Evolutionary conservation across 2,113 vertebrate species (phyloP).

Genomic region (Sprattus sprattus): DNA sequence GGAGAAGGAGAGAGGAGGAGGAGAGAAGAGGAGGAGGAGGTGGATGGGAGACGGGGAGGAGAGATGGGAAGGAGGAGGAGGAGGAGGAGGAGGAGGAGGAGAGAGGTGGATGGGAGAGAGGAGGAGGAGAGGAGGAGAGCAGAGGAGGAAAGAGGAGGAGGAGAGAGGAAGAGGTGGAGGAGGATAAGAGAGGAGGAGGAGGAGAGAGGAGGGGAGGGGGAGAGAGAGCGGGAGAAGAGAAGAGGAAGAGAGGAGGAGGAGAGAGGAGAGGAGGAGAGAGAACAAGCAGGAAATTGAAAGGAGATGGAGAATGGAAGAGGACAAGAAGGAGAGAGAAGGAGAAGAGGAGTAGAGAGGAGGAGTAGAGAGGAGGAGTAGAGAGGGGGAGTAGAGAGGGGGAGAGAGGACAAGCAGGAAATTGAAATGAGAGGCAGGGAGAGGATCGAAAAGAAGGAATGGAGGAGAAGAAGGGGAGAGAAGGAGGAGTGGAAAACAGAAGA

Average conservation of each 20-base stretch:
- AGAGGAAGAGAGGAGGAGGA: constrained; percentile 31
- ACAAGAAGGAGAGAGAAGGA: too few species aligned
- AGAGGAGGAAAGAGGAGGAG: background rate
- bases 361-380: too few species aligned
- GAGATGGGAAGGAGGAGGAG: background rate
- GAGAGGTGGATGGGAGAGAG: background rate
- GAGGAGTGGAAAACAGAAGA: too few species aligned
- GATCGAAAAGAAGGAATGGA: too few species aligned
- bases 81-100: background rate
- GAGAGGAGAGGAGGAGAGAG: background rate
- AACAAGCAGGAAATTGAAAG: too few species aligned
- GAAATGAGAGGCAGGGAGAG: too few species aligned
- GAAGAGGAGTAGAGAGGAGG: too few species aligned
- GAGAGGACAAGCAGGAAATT: too few species aligned
- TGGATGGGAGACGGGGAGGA: constrained; percentile 43
- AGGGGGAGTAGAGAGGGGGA: too few species aligned
- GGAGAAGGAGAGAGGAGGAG: background rate
- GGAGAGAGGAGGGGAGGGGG: background rate
- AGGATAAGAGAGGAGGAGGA: background rate
- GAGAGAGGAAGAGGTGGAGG: background rate
- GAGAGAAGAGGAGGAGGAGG: background rate
- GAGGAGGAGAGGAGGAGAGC: background rate
- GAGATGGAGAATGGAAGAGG: too few species aligned
- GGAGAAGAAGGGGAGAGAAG: too few species aligned
- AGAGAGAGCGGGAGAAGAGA: background rate